Percentiles rank a stretch among this genome's conserved stretches.
phyloP scores from a whole-genome alignment of 1,140 invertebrate genomes.

The Zaprionus taronus region DNA sequence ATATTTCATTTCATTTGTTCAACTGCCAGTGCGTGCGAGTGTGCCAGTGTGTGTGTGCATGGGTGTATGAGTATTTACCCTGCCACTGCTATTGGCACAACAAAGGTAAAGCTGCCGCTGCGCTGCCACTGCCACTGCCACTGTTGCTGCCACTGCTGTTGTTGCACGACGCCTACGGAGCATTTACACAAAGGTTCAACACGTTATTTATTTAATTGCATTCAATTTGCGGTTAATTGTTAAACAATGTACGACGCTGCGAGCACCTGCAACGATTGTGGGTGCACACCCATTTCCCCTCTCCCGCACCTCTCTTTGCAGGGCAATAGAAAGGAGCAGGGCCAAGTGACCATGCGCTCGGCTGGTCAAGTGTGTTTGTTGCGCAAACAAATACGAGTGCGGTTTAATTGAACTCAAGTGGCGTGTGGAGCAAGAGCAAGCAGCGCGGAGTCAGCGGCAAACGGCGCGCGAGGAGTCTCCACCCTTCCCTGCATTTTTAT shows the following conservation, averaged over 20 bases:
- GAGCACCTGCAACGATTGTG: constrained; percentile 39
- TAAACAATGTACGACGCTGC: constrained; percentile 63
- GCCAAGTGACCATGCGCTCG: constrained; percentile 32
- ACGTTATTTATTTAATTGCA: constrained; percentile 83
- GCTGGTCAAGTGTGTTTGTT: constrained; percentile 72
- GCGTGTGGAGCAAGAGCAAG: constrained; percentile 27
- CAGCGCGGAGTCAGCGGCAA: neutral
- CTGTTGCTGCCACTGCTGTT: constrained; percentile 28
- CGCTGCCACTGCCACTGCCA: neutral
- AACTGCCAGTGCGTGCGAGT: constrained; percentile 11
- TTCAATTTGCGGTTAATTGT: constrained; percentile 83
- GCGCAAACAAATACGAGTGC: constrained; percentile 74
- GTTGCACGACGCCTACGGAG: constrained; percentile 62
- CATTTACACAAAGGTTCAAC: constrained; percentile 78
- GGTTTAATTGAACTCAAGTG: constrained; percentile 82
- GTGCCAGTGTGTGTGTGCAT: constrained; percentile 6
- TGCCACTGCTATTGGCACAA: constrained; percentile 38
- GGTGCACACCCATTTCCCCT: neutral
- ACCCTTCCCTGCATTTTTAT: constrained; percentile 34
- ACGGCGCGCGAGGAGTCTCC: neutral
- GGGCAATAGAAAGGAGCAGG: neutral
- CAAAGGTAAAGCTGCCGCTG: constrained; percentile 43
- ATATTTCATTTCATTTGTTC: constrained; percentile 78
- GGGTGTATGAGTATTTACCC: constrained; percentile 35
- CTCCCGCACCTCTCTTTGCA: constrained; percentile 14